These are phyloP conservation scores for Butorides virescens DNA, from an alignment of 2,113 vertebrate species.

Conservation along the genomic window DNA sequence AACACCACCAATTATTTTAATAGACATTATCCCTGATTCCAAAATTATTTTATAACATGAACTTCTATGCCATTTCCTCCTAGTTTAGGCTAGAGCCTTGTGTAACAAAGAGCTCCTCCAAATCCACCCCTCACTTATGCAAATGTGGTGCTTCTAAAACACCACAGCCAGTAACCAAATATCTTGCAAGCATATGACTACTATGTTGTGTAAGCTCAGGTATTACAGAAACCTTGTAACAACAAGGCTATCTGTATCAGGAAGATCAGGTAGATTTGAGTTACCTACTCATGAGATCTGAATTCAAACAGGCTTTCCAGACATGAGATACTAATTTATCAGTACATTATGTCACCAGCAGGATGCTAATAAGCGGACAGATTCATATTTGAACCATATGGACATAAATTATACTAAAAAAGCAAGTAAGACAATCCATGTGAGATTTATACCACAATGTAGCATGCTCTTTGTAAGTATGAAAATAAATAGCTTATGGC, in stretches of 20 bases:
- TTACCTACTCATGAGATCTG: not conserved
- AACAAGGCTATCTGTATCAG: not conserved
- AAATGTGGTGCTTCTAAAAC: not conserved
- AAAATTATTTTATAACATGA: not conserved
- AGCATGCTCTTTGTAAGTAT: slow-evolving; percentile 9
- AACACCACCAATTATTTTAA: not conserved
- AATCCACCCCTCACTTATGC: not conserved
- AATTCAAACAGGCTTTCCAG: not conserved
- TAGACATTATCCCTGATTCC: not conserved
- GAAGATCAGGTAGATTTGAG: not conserved
- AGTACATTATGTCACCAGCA: not conserved
- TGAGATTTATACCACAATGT: slow-evolving; percentile 1
- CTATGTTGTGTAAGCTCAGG: not conserved
- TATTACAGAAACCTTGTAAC: not conserved
- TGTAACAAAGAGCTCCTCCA: not conserved
- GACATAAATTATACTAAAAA: not conserved
- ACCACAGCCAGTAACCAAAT: not conserved
- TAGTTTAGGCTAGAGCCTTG: not conserved
- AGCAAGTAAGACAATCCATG: not conserved
- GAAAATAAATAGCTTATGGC: slow-evolving; percentile 47
- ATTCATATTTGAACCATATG: slow-evolving; percentile 10
- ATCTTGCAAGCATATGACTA: not conserved
- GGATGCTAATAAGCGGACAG: not conserved
- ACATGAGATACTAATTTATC: not conserved
- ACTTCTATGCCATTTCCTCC: not conserved